phyloP scores from a whole-genome alignment of 2,113 vertebrate genomes.

The Spheniscus mendiculus region DNA sequence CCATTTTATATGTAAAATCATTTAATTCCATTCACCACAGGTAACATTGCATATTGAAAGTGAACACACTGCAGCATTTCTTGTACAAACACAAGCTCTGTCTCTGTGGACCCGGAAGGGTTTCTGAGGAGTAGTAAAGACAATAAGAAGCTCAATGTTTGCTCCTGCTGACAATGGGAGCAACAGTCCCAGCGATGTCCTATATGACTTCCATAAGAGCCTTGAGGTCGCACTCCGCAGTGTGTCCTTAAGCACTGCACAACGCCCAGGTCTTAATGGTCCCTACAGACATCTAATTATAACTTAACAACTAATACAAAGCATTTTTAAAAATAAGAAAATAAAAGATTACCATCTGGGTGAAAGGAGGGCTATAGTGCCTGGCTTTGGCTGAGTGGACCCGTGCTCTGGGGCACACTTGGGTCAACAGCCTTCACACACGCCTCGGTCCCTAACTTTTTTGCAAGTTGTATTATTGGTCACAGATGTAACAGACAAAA shows the following conservation, averaged over 20 bases:
- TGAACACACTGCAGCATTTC: neutral
- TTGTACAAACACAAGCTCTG: neutral
- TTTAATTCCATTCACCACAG: neutral
- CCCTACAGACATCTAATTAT: neutral
- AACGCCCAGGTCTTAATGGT: neutral
- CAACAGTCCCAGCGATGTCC: neutral
- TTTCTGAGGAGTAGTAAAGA: neutral
- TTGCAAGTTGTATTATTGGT: neutral
- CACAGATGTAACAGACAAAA: neutral
- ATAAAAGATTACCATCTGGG: neutral
- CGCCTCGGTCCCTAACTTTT: neutral
- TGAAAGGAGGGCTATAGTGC: neutral
- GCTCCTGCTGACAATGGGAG: neutral
- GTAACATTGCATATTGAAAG: neutral
- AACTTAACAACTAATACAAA: neutral
- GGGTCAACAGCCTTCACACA: neutral
- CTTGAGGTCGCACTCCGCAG: neutral
- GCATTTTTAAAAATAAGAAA: neutral
- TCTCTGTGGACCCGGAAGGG: neutral
- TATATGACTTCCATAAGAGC: neutral
- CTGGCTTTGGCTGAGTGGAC: neutral
- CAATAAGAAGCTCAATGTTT: neutral
- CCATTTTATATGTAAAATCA: neutral
- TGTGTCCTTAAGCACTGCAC: neutral
- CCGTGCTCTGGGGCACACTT: fast-evolving